Percentiles rank a stretch among this genome's conserved stretches.
These are phyloP conservation scores for Pollenia labialis DNA, from an alignment of 2,888 invertebrate species.

Conservation along the genomic window DNA sequence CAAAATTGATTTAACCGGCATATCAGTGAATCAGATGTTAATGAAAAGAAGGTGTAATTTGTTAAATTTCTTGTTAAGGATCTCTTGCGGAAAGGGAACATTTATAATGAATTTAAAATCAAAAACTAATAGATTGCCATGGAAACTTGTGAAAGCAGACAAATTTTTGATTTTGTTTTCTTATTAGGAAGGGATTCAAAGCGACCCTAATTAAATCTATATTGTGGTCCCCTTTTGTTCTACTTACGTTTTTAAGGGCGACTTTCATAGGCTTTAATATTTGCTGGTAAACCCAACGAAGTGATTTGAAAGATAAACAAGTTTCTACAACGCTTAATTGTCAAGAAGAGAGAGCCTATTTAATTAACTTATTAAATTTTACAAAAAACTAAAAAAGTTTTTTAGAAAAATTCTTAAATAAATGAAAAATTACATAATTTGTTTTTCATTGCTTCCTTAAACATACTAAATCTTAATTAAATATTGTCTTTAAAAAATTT, in stretches of 20 bases:
- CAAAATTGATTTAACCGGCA: slow-evolving; percentile 41
- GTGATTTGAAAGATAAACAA: background rate
- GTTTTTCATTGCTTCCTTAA: background rate
- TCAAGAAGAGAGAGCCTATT: background rate
- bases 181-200: too few relatives aligned
- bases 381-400: background rate
- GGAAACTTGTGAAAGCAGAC: too few relatives aligned
- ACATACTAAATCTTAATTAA: background rate
- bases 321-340: background rate
- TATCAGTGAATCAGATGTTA: slow-evolving; percentile 32
- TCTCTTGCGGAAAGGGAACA: too few relatives aligned
- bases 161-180: too few relatives aligned
- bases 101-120: too few relatives aligned
- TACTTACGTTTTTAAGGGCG: too few relatives aligned
- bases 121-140: too few relatives aligned
- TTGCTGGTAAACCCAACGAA: background rate
- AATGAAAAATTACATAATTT: background rate
- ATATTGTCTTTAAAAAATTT: background rate
- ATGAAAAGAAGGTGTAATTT: slow-evolving; percentile 48
- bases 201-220: too few relatives aligned
- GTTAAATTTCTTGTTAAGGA: slow-evolving; percentile 20
- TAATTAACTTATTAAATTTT: background rate
- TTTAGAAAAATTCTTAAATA: background rate
- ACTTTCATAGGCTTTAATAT: too few relatives aligned
- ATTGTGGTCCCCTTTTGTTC: too few relatives aligned